Conservation (phyloP, 2,888 invertebrate genomes). For the Rutpela maculata region DNA sequence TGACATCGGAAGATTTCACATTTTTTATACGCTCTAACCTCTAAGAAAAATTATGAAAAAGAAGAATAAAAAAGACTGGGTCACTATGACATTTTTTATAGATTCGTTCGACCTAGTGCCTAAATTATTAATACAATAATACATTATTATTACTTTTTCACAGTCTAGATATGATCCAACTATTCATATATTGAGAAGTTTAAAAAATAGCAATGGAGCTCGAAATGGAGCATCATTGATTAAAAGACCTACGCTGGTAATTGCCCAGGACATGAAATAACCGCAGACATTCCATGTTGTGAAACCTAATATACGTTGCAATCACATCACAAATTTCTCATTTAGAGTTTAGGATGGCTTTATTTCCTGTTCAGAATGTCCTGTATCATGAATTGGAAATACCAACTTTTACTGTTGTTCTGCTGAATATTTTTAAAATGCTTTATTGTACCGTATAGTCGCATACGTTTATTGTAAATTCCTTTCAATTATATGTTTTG, state of each 20-base stretch:
- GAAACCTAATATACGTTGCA: not conserved
- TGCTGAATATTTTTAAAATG: not conserved
- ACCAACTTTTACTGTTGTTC: not conserved
- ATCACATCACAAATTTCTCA: constrained; percentile 7
- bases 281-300: constrained; percentile 3
- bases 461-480: too few species aligned
- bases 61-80: too few species aligned
- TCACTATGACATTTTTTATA: too few species aligned
- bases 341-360: not conserved
- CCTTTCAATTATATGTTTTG: too few species aligned
- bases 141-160: too few species aligned
- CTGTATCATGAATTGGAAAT: not conserved
- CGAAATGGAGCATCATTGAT: not conserved
- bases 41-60: too few species aligned
- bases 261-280: not conserved
- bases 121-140: too few species aligned
- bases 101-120: too few species aligned
- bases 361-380: not conserved
- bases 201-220: not conserved
- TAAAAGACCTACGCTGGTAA: not conserved
- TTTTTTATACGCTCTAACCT: too few species aligned
- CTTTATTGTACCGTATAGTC: not conserved
- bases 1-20: too few species aligned
- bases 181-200: too few species aligned
- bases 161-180: too few species aligned